Base-by-base conservation (phyloP, 2,797 vertebrate species). In the Tamandua tetradactyla region DNA sequence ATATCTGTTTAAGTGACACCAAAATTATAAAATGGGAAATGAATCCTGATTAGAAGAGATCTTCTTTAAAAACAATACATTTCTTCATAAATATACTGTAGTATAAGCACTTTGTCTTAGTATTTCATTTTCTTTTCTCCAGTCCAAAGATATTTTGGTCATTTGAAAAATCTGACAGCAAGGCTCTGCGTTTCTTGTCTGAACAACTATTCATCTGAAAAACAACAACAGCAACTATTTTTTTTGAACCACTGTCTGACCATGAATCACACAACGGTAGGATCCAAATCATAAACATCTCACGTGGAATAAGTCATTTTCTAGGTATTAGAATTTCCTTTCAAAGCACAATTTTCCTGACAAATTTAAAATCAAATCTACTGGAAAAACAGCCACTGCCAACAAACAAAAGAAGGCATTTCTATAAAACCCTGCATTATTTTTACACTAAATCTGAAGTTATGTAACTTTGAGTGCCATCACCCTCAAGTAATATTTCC, bases 281-380 rank as follows among this genome's bases (percentile, higher is more conserved):
- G 11, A 83, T 96, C 18, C 3, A 93, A 57, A 83, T 55, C 10
- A 59, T 76, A 75, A 96, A 80, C 4, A 66, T 76, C 37, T 91
- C 72, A 25, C 64, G 6, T 62, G 69, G 2, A 62, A 6, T 47
- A 92, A 47, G 0, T 83, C 40, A 81, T 14, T 94, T 52, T 93
- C n/a, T 75, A 96, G 11, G 3, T 91, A 75, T 47, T 49, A 49
- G 3, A 95, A 87, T 94, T 96, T 97, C 72, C n/a, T 62, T 94
- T 94, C 37, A 42, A 96, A 35, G 59, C 14, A 25, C 11, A 40
- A 10, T 87, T 91, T 94, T 94, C 1, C 0, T 72, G 68, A 40
- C 2, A 97, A 96, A 95, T 76, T 66, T 83, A 86, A 97, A 96
- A 94, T 66, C 30, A 4, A 44, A 69, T 93, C 71, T 68, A 93